phyloP scores from a whole-genome alignment of 2,113 vertebrate species.

The Leiothrix lutea region DNA sequence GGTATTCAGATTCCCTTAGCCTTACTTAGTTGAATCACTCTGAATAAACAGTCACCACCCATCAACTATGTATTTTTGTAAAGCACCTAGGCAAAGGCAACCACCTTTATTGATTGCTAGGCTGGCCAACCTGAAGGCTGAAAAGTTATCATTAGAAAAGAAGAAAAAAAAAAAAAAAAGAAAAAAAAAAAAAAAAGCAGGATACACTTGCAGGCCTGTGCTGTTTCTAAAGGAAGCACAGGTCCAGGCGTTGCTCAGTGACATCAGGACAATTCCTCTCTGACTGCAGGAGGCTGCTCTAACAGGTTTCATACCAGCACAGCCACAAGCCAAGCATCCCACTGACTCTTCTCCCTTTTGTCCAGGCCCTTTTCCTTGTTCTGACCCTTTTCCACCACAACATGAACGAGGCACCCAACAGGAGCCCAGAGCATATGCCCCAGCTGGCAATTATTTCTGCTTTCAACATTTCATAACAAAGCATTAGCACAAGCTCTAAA shows the following conservation, averaged over 20 bases:
- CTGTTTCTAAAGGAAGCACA: conserved; percentile 7
- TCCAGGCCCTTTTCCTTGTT: neutral
- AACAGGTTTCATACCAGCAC: conserved; percentile 11
- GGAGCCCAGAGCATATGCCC: neutral
- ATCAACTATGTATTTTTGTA: conserved; percentile 77
- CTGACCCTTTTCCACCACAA: neutral
- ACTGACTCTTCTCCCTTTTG: conserved; percentile 2
- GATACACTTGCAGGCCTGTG: conserved; percentile 23
- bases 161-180: neutral
- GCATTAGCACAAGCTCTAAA: neutral
- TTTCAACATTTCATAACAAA: conserved; percentile 2
- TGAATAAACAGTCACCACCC: conserved; percentile 86
- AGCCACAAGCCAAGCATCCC: neutral
- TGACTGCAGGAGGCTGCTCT: neutral
- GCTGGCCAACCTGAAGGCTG: conserved; percentile 52
- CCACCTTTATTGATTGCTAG: conserved; percentile 71
- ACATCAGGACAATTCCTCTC: neutral
- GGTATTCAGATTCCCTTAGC: conserved; percentile 72
- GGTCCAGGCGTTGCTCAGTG: neutral
- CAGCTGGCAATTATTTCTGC: neutral
- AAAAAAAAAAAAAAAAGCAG: neutral
- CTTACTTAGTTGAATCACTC: conserved; percentile 77
- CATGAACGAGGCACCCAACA: neutral
- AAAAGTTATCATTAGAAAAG: neutral
- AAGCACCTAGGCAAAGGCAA: conserved; percentile 73